Percentiles rank a stretch among this genome's conserved stretches.
These are phyloP conservation scores for Peromyscus polionotus DNA, from an alignment of 2,113 vertebrate species.

Conservation along the genomic window DNA sequence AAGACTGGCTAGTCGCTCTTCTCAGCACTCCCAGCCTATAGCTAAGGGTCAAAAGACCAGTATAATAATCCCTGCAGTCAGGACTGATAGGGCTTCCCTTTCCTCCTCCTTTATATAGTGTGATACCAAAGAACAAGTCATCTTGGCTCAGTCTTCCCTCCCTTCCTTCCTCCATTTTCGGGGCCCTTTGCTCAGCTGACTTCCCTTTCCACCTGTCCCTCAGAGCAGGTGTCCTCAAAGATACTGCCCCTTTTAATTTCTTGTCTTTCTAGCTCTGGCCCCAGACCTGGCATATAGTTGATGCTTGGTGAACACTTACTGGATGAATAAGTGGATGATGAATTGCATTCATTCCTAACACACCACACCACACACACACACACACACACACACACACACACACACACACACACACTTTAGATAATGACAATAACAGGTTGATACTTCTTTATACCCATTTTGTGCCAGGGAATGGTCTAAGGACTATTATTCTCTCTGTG, in stretches of 20 bases:
- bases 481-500: constrained; percentile 40
- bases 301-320: neutral
- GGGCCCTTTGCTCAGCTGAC: neutral
- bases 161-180: neutral
- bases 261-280: neutral
- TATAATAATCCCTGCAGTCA: neutral
- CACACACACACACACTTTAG: neutral
- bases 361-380: neutral
- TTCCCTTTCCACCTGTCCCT: neutral
- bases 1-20: neutral
- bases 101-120: neutral
- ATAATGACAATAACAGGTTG: neutral
- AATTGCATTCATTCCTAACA: neutral
- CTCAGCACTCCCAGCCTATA: neutral
- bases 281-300: neutral
- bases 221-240: neutral
- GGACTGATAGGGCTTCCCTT: neutral
- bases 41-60: constrained; percentile 10
- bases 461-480: neutral
- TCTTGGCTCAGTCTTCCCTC: neutral
- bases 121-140: neutral
- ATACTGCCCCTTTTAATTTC: neutral
- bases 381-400: neutral
- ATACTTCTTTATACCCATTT: neutral
- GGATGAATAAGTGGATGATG: neutral